Evolutionary conservation across 2,113 vertebrate species (phyloP).

Genomic region (Oreochromis spilurus): DNA sequence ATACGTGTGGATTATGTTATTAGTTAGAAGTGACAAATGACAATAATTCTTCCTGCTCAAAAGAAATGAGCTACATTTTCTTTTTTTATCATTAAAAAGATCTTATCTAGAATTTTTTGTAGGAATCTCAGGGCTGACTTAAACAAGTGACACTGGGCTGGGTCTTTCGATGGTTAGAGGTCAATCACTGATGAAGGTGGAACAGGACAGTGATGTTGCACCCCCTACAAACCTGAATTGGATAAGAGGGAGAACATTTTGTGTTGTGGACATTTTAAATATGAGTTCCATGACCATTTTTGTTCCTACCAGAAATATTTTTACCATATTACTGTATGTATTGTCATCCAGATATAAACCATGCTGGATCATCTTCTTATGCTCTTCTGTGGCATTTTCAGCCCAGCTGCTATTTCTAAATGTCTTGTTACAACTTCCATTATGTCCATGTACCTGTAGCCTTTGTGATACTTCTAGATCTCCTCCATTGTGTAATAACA

Average conservation of each 20-base stretch:
- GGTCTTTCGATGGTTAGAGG: not conserved
- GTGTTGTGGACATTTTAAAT: not conserved
- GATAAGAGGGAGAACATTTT: not conserved
- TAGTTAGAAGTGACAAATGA: not conserved
- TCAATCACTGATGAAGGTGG: not conserved
- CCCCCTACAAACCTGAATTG: not conserved
- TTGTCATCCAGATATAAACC: not conserved
- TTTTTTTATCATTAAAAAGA: accelerated
- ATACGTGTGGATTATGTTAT: not conserved
- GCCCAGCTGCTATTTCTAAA: not conserved
- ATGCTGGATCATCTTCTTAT: not conserved
- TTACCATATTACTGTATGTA: not conserved
- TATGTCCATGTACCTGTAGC: not conserved
- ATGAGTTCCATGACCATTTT: not conserved
- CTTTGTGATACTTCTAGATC: not conserved
- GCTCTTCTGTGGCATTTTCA: not conserved
- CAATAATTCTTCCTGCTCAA: not conserved
- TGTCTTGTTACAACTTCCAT: not conserved
- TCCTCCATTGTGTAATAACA: not conserved
- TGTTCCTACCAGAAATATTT: not conserved
- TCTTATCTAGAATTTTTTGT: not conserved
- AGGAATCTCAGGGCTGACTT: not conserved
- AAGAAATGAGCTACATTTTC: not conserved
- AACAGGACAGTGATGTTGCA: not conserved
- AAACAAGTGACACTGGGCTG: not conserved